phyloP scores from a whole-genome alignment of 2,113 vertebrate genomes.

The Mormyrus iriodes region DNA sequence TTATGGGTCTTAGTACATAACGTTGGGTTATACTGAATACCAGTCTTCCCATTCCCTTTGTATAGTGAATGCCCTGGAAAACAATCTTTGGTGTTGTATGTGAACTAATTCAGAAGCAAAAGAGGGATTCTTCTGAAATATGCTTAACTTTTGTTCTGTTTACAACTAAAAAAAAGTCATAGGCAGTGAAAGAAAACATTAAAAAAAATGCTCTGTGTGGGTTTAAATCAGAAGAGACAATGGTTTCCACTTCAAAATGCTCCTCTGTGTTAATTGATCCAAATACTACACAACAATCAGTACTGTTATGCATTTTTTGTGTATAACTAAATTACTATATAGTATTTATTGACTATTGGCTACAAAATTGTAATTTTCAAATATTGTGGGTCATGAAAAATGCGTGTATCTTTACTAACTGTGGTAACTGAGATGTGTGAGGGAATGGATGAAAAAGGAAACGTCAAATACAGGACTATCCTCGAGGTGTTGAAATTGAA shows the following conservation, averaged over 20 bases:
- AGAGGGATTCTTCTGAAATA: too few species aligned
- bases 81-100: too few species aligned
- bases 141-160: too few species aligned
- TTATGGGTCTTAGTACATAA: too few species aligned
- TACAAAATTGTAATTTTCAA: neutral
- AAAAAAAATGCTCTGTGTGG: neutral
- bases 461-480: neutral
- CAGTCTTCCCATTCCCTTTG: neutral
- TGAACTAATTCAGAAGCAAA: neutral
- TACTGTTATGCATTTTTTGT: neutral
- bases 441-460: neutral
- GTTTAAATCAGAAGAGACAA: neutral
- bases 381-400: neutral
- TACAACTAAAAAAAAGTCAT: neutral
- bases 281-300: neutral
- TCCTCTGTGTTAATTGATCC: neutral
- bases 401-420: neutral
- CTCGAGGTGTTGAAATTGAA: neutral
- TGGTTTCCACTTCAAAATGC: neutral
- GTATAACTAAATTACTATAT: neutral
- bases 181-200: neutral
- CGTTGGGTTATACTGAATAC: conserved; percentile 31
- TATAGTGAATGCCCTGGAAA: neutral
- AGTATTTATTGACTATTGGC: neutral
- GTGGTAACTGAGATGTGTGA: neutral